Percentiles rank a stretch among this genome's conserved stretches.
phyloP scores from a whole-genome alignment of 2,797 vertebrate species.

The Knipowitschia caucasica region DNA sequence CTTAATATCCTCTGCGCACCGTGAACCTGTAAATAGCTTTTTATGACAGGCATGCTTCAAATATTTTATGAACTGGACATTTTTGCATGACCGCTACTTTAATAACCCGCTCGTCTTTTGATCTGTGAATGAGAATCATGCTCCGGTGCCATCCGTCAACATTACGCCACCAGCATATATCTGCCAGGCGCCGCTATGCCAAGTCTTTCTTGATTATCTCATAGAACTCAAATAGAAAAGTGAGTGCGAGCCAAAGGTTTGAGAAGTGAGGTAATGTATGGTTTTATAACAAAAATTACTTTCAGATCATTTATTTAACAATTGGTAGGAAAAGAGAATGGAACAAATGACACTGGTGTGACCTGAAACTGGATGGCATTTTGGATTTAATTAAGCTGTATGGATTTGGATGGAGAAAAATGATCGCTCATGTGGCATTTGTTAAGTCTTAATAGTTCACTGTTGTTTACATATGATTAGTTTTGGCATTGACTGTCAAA shows the following conservation, averaged over 20 bases:
- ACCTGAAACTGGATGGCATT: slow-evolving; percentile 10
- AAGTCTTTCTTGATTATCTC: slow-evolving; percentile 15
- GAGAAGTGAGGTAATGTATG: slow-evolving; percentile 26
- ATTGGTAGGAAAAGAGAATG: slow-evolving; percentile 7
- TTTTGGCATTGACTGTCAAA: background rate
- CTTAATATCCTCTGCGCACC: slow-evolving; percentile 11
- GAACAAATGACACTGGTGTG: slow-evolving; percentile 8
- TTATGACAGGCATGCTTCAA: slow-evolving; percentile 14
- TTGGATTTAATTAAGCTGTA: slow-evolving; percentile 12
- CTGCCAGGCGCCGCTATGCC: slow-evolving; percentile 5
- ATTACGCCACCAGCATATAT: background rate
- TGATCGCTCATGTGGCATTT: slow-evolving; percentile 19
- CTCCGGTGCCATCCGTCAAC: slow-evolving; percentile 12
- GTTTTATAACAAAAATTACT: slow-evolving; percentile 11
- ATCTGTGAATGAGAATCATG: slow-evolving; percentile 19
- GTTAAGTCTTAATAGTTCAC: slow-evolving; percentile 41
- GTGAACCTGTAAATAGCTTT: slow-evolving; percentile 6
- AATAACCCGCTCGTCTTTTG: slow-evolving; percentile 13
- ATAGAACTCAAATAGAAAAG: slow-evolving; percentile 21
- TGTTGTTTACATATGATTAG: slow-evolving; percentile 44
- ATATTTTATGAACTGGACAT: slow-evolving; percentile 17
- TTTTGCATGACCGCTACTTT: slow-evolving; percentile 9
- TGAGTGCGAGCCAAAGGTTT: slow-evolving; percentile 5
- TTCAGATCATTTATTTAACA: slow-evolving; percentile 11
- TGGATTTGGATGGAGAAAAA: slow-evolving; percentile 3